Base-by-base conservation (phyloP, 2,888 invertebrate genomes). In the Panorpa germanica region DNA sequence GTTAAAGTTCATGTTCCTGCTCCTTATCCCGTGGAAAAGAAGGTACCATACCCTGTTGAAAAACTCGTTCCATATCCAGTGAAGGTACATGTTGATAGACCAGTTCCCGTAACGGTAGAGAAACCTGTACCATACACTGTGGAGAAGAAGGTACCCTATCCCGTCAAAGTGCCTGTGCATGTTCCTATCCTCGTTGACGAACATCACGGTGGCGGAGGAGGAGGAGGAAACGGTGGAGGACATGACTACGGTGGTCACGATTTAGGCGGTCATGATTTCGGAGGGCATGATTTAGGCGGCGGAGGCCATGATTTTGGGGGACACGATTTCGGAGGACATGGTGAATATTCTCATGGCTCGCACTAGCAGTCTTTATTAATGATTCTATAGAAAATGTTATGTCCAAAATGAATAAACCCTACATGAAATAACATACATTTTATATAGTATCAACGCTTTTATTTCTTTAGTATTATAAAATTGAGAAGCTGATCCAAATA, bases 71-170 rank as follows among this genome's bases (percentile, higher is more conserved):
- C 71, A 24, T 70, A 70, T 47, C 74, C 74, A 30, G 74, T 76
- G 3, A 71, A 75, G 48, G 65, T 73, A 25, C 62, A 55, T 27
- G 61, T 67, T 19, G 70, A 76, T 25, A 63, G 69, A 44, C 78
- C 70, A 23, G 63, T 76, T 4, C 74, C 75, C 5, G 72, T 74
- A 10, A 72, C 73, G 36, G 77, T 81, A 3, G 77, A 77, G 37
- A 78, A 78, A 47, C 70, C 70, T 38, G 70, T 75, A 19, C 69
- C 75, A 0, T 66, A 70, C 42, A 62, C 61, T 7, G 59, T 68
- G 2, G 70, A 74, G 41, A 73, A 71, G 45, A 66, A 66, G 32
- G 63, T 77, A 30, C 74, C 73, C 18, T 71, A 74, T 42, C 59
- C 62, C 25, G 67, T 75, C 16, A 77, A 80, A 50, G 69, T 77